phyloP scores from a whole-genome alignment of 37 sponge, comb jelly and placozoan genomes.

The Halichondria panicea region DNA sequence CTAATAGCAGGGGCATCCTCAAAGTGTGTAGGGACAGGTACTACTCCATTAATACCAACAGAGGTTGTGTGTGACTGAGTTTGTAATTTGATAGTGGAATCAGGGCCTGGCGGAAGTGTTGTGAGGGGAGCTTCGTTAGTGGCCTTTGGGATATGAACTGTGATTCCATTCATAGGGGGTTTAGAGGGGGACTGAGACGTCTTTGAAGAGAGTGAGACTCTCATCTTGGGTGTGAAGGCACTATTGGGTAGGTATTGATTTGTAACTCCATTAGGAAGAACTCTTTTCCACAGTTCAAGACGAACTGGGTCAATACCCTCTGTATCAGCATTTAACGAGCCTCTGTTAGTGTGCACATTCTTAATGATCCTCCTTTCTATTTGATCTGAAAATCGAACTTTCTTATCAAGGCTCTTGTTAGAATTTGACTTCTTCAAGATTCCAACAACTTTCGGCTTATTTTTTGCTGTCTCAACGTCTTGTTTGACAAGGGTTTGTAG shows the following conservation, averaged over 20 bases:
- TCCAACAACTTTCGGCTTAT: conserved; percentile 32
- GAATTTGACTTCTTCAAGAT: conserved; percentile 43
- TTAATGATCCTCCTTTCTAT: neutral
- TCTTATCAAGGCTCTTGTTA: conserved; percentile 6
- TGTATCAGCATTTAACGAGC: neutral
- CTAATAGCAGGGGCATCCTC: too few species aligned
- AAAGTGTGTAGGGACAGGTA: too few species aligned
- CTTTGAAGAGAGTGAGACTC: conserved; percentile 14
- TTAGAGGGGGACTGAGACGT: neutral
- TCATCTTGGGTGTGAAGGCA: conserved; percentile 45
- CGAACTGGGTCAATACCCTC: neutral
- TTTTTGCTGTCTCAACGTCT: too few species aligned
- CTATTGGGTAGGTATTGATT: conserved; percentile 11
- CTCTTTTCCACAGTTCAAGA: conserved; percentile 18
- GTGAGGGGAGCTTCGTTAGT: neutral
- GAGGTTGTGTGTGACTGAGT: neutral
- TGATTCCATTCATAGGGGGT: conserved; percentile 3
- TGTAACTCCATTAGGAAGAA: conserved; percentile 24
- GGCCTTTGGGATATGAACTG: conserved; percentile 25
- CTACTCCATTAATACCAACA: neutral
- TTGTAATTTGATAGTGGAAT: neutral
- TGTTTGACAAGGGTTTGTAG: neutral
- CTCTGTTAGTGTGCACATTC: neutral
- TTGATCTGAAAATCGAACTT: conserved; percentile 32
- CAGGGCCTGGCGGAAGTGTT: neutral